Conservation (phyloP, 2,113 vertebrate species). For the Cyanoderma ruficeps region DNA sequence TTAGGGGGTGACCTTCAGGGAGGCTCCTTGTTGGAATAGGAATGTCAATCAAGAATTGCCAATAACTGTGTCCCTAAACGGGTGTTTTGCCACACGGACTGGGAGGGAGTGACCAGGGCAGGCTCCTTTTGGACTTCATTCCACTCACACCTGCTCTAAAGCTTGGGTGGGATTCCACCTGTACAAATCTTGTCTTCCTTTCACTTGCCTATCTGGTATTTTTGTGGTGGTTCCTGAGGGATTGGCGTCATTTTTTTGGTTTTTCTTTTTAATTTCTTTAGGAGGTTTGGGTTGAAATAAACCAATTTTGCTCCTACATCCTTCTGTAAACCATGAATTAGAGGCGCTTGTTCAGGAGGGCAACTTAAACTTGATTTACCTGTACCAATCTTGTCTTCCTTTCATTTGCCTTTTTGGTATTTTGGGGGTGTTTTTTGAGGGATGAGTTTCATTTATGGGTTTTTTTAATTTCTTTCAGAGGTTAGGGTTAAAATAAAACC, state of each 20-base stretch:
- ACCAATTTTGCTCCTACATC: not conserved
- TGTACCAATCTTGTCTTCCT: not conserved
- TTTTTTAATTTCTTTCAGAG: not conserved
- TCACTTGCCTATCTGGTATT: too few relatives aligned
- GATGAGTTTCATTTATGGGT: not conserved
- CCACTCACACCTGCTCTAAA: not conserved
- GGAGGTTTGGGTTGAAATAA: not conserved
- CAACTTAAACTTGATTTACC: not conserved
- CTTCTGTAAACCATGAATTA: not conserved
- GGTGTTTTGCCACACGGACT: accelerated
- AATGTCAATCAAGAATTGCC: not conserved
- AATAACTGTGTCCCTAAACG: not conserved
- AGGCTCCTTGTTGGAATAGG: not conserved
- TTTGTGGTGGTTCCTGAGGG: not conserved
- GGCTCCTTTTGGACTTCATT: not conserved
- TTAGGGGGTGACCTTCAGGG: not conserved
- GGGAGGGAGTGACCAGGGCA: not conserved
- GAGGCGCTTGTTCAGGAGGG: not conserved
- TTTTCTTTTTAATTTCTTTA: not conserved
- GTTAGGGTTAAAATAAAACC: not conserved
- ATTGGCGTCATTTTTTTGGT: too few relatives aligned
- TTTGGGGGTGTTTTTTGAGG: not conserved
- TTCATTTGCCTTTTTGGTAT: not conserved
- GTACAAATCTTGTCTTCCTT: not conserved
- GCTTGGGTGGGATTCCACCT: not conserved